These are phyloP conservation scores for Sander lucioperca DNA, from an alignment of 2,113 vertebrate genomes.

Conservation along the genomic window DNA sequence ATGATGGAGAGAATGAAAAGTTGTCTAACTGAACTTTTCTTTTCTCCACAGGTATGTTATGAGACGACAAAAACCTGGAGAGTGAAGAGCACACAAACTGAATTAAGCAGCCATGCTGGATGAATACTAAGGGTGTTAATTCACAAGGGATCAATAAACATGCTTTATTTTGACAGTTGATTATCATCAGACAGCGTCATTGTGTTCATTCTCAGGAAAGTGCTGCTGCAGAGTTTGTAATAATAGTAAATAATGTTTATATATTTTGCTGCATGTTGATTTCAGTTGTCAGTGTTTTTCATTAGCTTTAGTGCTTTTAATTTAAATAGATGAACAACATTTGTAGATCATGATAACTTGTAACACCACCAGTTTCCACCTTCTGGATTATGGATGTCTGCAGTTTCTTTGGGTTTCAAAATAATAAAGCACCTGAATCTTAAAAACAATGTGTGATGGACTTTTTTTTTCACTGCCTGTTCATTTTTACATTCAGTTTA, in stretches of 20 bases:
- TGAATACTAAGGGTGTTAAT: constrained; percentile 12
- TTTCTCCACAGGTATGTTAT: constrained; percentile 75
- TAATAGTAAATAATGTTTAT: constrained; percentile 74
- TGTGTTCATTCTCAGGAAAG: constrained; percentile 35
- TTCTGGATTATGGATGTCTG: neutral
- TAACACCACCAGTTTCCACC: neutral
- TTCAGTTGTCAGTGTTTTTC: constrained; percentile 31
- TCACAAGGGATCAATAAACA: constrained; percentile 54
- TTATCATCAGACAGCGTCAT: constrained; percentile 13
- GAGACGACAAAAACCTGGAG: constrained; percentile 37
- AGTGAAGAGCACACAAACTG: constrained; percentile 11
- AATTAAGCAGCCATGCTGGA: constrained; percentile 10
- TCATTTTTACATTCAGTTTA: constrained; percentile 7
- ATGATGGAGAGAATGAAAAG: neutral
- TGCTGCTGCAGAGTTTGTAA: constrained; percentile 54
- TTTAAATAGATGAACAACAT: constrained; percentile 13
- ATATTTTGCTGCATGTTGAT: constrained; percentile 52
- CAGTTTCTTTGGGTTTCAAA: constrained; percentile 25
- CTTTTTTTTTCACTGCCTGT: neutral
- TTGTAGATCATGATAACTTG: neutral
- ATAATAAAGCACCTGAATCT: constrained; percentile 71
- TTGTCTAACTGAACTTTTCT: neutral
- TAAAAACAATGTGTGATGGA: neutral
- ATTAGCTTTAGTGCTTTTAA: constrained; percentile 38
- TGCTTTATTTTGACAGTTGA: constrained; percentile 42